A percentile compares a stretch with the other conserved stretches of the same genome.
phyloP scores from a whole-genome alignment of 2,888 invertebrate species.

The Zaprionus obscuricornis region DNA sequence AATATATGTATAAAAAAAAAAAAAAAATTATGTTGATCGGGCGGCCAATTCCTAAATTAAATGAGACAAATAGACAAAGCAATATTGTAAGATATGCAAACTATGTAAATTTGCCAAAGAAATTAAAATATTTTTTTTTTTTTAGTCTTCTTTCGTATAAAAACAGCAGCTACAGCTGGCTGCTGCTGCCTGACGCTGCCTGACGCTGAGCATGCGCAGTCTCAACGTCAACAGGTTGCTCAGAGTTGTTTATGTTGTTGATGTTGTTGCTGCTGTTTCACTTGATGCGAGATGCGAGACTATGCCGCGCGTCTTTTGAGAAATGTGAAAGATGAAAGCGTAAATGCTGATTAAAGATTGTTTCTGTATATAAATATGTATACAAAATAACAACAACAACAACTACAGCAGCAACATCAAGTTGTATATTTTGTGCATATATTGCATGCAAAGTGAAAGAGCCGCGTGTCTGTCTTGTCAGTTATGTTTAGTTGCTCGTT shows the following conservation, averaged over 20 bases:
- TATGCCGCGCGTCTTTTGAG: slow-evolving; percentile 55
- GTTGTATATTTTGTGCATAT: slow-evolving; percentile 45
- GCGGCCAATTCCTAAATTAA: slow-evolving; percentile 57
- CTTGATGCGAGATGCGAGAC: slow-evolving; percentile 20
- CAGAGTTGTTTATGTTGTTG: slow-evolving; percentile 39
- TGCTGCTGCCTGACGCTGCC: slow-evolving; percentile 27
- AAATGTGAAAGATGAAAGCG: slow-evolving; percentile 79
- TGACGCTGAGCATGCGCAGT: slow-evolving; percentile 33
- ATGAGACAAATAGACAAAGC: slow-evolving; percentile 68
- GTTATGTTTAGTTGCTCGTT: slow-evolving; percentile 34
- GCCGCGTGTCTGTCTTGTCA: slow-evolving; percentile 40
- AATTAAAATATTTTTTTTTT: slow-evolving; percentile 63
- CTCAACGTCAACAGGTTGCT: slow-evolving; percentile 52
- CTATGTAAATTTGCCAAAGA: slow-evolving; percentile 67
- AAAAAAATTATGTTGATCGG: slow-evolving; percentile 45
- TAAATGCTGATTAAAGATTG: slow-evolving; percentile 79
- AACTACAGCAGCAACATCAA: neutral
- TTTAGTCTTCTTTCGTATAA: slow-evolving; percentile 18
- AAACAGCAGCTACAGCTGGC: slow-evolving; percentile 40
- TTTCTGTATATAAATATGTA: slow-evolving; percentile 62
- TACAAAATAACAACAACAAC: neutral
- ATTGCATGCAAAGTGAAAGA: slow-evolving; percentile 71
- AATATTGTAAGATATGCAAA: slow-evolving; percentile 51
- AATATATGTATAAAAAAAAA: slow-evolving; percentile 11
- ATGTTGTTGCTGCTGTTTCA: slow-evolving; percentile 47